A percentile compares a stretch with the other conserved stretches of the same genome.
Evolutionary conservation across 2,113 vertebrate species (phyloP).

Genomic region (Ailuropoda melanoleuca): DNA sequence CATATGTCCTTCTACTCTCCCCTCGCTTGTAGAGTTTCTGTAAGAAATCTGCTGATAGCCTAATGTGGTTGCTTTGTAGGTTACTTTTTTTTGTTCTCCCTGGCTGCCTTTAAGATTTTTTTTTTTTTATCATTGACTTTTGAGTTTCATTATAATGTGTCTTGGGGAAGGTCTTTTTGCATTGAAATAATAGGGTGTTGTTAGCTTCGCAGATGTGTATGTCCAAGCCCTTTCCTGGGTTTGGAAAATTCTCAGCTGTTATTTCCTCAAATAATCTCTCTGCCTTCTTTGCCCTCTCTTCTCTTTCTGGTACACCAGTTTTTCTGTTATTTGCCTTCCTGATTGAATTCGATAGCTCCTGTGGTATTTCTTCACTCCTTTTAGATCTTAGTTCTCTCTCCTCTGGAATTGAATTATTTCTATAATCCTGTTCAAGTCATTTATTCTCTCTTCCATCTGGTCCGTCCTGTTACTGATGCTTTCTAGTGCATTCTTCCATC

Average conservation of each 20-base stretch:
- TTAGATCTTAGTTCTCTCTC: background rate
- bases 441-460: background rate
- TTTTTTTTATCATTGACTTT: background rate
- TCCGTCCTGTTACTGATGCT: background rate
- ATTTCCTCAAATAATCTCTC: background rate
- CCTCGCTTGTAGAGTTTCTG: background rate
- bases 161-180: background rate
- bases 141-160: background rate
- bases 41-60: background rate
- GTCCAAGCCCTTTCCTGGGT: background rate
- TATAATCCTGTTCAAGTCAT: background rate
- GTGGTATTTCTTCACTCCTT: background rate
- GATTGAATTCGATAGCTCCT: background rate
- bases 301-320: background rate
- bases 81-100: background rate
- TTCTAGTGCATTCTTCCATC: background rate
- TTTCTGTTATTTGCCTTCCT: background rate
- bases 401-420: background rate
- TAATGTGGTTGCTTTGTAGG: background rate
- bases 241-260: background rate
- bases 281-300: background rate
- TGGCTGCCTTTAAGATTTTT: background rate
- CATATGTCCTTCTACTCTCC: background rate
- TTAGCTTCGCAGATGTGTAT: background rate
- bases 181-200: background rate